Percentiles rank a stretch among this genome's conserved stretches.
Evolutionary conservation across 2,113 vertebrate species (phyloP).

Genomic region (Pteronura brasiliensis): DNA sequence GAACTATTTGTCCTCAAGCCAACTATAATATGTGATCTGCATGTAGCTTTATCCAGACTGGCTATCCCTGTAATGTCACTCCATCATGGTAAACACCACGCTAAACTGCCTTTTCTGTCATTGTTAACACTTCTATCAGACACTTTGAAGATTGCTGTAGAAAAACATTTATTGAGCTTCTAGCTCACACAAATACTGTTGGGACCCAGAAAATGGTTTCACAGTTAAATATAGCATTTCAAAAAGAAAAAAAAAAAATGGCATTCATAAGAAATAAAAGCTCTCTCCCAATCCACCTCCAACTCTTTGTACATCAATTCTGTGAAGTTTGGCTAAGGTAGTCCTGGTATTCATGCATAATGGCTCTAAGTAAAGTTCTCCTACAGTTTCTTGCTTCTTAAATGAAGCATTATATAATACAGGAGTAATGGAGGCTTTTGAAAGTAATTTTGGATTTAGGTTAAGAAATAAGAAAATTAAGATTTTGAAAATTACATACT

Average conservation of each 20-base stretch:
- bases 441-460: constrained; percentile 58
- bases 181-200: constrained; percentile 2
- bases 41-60: background rate
- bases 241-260: background rate
- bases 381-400: constrained; percentile 16
- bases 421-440: constrained; percentile 24
- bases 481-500: constrained; percentile 39
- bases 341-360: background rate
- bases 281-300: background rate
- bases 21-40: background rate
- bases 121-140: constrained; percentile 20
- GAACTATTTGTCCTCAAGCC: background rate
- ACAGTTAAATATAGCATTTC: constrained; percentile 43
- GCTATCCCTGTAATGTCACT: background rate
- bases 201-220: background rate
- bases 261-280: constrained; percentile 29
- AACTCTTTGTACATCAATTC: background rate
- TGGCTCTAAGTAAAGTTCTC: constrained; percentile 15
- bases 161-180: constrained; percentile 37
- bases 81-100: background rate
- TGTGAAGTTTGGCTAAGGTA: background rate
- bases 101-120: background rate
- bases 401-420: constrained; percentile 22
- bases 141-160: background rate
- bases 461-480: constrained; percentile 60